Conservation (phyloP, 2,113 vertebrate species). For the Actenoides lindsayi region DNA sequence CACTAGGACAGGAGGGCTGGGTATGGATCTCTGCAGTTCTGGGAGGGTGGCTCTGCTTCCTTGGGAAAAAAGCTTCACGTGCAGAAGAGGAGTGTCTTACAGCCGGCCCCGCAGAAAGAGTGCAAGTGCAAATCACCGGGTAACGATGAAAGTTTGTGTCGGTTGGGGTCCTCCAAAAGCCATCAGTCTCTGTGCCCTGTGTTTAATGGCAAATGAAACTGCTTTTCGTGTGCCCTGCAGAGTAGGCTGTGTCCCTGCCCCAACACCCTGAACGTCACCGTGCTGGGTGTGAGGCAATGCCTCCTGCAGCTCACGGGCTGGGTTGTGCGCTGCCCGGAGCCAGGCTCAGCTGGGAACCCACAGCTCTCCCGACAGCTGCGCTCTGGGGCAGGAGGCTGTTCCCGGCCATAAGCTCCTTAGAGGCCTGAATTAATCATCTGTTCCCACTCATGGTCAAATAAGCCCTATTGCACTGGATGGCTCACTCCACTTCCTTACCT, state of each 20-base stretch:
- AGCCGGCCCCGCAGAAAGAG: neutral
- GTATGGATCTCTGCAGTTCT: fast-evolving
- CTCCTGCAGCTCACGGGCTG: neutral
- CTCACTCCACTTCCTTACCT: fast-evolving
- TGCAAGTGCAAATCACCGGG: neutral
- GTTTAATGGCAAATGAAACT: neutral
- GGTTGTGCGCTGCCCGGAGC: fast-evolving
- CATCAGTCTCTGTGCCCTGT: neutral
- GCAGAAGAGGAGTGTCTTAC: neutral
- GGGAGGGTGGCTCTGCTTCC: neutral
- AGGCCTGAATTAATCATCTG: neutral
- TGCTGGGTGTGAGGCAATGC: neutral
- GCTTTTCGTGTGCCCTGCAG: neutral
- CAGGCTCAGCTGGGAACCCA: neutral
- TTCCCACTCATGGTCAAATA: neutral
- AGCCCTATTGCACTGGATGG: neutral
- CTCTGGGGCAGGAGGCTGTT: neutral
- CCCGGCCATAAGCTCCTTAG: neutral
- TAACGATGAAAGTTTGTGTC: neutral
- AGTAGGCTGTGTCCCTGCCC: neutral
- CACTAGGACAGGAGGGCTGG: neutral
- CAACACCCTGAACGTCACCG: fast-evolving
- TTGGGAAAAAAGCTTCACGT: neutral
- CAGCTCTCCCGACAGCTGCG: neutral
- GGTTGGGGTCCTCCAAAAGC: neutral